These are phyloP conservation scores for Bilobella aurantiaca DNA, from an alignment of 1,140 invertebrate genomes.

Conservation along the genomic window DNA sequence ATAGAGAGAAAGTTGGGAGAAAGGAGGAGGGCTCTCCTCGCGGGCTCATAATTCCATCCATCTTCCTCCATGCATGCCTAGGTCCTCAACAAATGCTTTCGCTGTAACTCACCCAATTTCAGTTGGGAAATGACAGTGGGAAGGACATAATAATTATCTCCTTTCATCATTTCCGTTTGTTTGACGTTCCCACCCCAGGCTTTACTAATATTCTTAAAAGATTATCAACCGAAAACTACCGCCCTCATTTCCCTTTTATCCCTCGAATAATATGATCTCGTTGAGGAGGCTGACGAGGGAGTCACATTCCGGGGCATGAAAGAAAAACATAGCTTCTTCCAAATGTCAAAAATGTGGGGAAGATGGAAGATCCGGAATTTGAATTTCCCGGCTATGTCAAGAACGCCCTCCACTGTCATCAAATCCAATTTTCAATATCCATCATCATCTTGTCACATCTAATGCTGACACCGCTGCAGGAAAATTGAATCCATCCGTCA, in stretches of 20 bases:
- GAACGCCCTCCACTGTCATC: too few species aligned
- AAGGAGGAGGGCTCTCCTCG: too few species aligned
- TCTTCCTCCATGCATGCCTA: too few species aligned
- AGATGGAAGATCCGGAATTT: background rate
- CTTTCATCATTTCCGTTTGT: background rate
- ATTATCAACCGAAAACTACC: background rate
- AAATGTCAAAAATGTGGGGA: background rate
- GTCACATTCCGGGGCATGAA: background rate
- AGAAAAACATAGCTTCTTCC: background rate
- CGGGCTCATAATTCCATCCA: background rate
- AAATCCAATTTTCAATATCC: too few species aligned
- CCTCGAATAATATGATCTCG: too few species aligned
- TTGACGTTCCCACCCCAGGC: background rate
- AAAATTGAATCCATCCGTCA: too few species aligned
- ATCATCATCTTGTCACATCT: too few species aligned
- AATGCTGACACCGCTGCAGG: too few species aligned
- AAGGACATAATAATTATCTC: background rate
- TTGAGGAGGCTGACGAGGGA: background rate
- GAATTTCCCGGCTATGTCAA: too few species aligned
- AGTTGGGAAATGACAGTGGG: background rate
- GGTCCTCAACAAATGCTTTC: background rate
- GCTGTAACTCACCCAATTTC: background rate
- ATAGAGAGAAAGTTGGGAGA: too few species aligned
- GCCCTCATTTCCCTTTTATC: background rate
- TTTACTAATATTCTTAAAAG: constrained; percentile 2